Evolutionary conservation across 2,888 invertebrate species (phyloP), one percentile per base, ranked within the genome.

Genomic region (Hypomecis atomaria): DNA sequence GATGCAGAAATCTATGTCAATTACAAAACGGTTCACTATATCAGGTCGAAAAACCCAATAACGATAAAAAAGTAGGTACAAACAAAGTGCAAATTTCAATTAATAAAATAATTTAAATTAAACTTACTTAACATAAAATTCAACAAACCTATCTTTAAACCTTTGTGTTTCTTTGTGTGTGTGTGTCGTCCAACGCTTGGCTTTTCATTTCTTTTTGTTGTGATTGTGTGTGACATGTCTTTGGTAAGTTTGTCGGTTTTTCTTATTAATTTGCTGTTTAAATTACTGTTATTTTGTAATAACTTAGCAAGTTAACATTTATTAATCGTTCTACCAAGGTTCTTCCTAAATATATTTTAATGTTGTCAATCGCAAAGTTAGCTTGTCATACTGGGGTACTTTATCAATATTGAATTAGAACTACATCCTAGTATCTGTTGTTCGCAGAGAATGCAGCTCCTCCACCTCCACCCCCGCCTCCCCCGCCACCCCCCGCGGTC

Each of bases 401-500:
- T 23, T 23, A 23, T 23, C 23, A 23, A 23, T 23, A 3, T 23
- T 23, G 23, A 23, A 23, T 23, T 23, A 23, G 23, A 5, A 3
- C 49, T 38, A 56, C n/a, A 45, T 9, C 33, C 45, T 42, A 38
- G 36, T 6, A 37, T 33, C 23, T 53, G 23, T 38, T 47, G n/a
- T n/a, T 77, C 78, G 10, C 81, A 82, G 86, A 80, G 75, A 5
- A n/a, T 0, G 52, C 52, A 7, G 49, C 37, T 9, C 84, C 88
- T 6, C 90, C 92, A 7, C 89, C 87, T 10, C 87, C 89, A 5
- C 86, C 86, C 9, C 83, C 87, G 1, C 87, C 88, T 10, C 83
- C 87, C 6, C 78, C 82, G 5, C 77, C 80, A 0, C 76, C 77
- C 44, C 77, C 77, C 38, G 72, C 82, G 0, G 79, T 78, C 4